phyloP scores from a whole-genome alignment of 2,113 vertebrate genomes.

The Mustela nigripes region DNA sequence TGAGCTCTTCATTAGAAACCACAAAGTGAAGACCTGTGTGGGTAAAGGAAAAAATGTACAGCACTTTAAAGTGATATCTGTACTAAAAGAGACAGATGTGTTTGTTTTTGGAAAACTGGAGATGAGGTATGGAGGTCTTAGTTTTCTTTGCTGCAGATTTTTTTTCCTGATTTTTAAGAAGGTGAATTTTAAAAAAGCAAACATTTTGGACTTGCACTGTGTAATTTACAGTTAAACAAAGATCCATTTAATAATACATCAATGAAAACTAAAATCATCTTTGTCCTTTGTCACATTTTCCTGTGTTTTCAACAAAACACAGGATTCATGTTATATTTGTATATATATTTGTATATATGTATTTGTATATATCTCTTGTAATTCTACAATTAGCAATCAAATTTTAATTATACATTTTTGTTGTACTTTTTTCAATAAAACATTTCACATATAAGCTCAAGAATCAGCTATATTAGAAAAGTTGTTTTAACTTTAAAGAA shows the following conservation, averaged over 20 bases:
- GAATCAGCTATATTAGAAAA: neutral
- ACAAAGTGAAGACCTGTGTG: neutral
- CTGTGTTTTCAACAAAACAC: neutral
- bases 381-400: neutral
- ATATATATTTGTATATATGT: no score
- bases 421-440: neutral
- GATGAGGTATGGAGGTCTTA: neutral
- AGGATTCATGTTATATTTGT: no score
- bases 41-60: neutral
- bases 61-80: neutral
- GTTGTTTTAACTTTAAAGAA: neutral
- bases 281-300: neutral
- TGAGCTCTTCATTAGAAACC: neutral
- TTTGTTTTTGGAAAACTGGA: neutral
- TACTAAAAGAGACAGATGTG: neutral
- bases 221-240: neutral
- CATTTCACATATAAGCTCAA: neutral
- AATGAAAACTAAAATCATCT: slow-evolving; percentile 14
- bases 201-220: neutral
- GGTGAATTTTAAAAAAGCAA: neutral
- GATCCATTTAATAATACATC: neutral
- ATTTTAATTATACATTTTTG: neutral
- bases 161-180: neutral
- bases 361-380: no score
- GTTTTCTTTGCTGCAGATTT: neutral